These are phyloP conservation scores for Uropsilus gracilis DNA, from an alignment of 2,113 vertebrate genomes.

Conservation along the genomic window DNA sequence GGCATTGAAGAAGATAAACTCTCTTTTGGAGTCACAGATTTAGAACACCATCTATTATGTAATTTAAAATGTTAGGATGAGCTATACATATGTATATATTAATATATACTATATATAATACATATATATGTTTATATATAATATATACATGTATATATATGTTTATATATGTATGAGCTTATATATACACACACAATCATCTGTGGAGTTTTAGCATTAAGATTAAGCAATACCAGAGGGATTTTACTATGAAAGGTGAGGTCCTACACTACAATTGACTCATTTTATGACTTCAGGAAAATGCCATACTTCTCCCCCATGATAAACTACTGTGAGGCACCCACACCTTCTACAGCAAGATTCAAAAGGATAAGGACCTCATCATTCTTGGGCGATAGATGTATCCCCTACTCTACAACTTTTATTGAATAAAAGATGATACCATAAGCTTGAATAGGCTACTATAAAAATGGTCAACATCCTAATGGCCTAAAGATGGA, in stretches of 20 bases:
- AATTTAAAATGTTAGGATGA: constrained; percentile 39
- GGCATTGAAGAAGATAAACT: constrained; percentile 76
- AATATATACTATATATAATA: too few species aligned
- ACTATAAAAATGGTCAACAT: not conserved
- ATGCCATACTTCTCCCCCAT: not conserved
- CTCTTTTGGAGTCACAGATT: constrained; percentile 53
- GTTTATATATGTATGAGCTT: too few species aligned
- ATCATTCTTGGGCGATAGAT: not conserved
- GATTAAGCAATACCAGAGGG: not conserved
- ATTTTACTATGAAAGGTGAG: constrained; percentile 44
- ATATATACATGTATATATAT: too few species aligned
- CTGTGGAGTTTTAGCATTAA: constrained; percentile 31
- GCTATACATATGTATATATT: not conserved
- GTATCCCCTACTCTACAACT: not conserved
- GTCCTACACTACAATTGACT: not conserved
- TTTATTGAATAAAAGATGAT: not conserved
- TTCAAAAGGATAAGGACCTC: not conserved
- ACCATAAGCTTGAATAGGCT: not conserved
- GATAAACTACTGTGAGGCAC: not conserved
- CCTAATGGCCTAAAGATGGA: not conserved
- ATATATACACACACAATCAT: too few species aligned
- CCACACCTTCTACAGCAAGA: not conserved
- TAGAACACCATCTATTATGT: constrained; percentile 48
- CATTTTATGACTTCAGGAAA: constrained; percentile 44
- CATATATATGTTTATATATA: too few species aligned